A percentile compares a stretch with the other conserved stretches of the same genome.
phyloP scores from a whole-genome alignment of 2,888 invertebrate genomes.

The Tridacna crocea region DNA sequence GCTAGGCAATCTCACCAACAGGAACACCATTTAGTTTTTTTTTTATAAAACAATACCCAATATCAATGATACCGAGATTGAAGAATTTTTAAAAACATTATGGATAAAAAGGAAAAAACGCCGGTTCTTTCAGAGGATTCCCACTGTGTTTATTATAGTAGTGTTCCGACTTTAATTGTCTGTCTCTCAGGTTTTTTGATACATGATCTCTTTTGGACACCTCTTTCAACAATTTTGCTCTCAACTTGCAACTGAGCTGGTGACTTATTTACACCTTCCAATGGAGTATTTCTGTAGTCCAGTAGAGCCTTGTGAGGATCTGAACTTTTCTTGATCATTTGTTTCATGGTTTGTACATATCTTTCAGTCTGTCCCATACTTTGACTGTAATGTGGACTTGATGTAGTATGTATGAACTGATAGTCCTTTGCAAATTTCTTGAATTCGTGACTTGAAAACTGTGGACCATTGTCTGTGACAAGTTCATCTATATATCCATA shows the following conservation, averaged over 20 bases:
- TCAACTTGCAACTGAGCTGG: constrained; percentile 34
- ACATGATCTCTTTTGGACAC: not conserved
- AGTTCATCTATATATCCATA: constrained; percentile 34
- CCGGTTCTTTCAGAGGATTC: not conserved
- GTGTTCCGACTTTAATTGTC: constrained; percentile 19
- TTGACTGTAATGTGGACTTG: constrained; percentile 29
- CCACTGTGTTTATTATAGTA: constrained; percentile 16
- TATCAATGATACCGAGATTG: too few relatives aligned
- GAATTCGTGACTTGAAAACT: constrained; percentile 33
- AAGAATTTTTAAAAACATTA: too few relatives aligned
- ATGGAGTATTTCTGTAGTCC: constrained; percentile 41
- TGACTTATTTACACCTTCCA: constrained; percentile 40
- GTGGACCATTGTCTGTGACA: constrained; percentile 46
- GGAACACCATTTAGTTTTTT: too few relatives aligned
- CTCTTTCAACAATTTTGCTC: constrained; percentile 33
- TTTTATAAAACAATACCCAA: too few relatives aligned
- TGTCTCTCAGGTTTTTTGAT: not conserved
- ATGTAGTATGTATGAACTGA: constrained; percentile 36
- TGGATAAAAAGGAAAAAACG: too few relatives aligned
- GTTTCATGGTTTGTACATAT: constrained; percentile 46
- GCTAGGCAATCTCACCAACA: too few relatives aligned
- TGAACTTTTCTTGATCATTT: constrained; percentile 27
- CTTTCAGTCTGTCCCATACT: constrained; percentile 43
- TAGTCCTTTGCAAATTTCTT: constrained; percentile 26
- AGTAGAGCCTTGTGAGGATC: constrained; percentile 39